Percentiles rank a stretch among this genome's conserved stretches.
phyloP scores from a whole-genome alignment of 2,888 invertebrate species.

The Drosophila limbata region DNA sequence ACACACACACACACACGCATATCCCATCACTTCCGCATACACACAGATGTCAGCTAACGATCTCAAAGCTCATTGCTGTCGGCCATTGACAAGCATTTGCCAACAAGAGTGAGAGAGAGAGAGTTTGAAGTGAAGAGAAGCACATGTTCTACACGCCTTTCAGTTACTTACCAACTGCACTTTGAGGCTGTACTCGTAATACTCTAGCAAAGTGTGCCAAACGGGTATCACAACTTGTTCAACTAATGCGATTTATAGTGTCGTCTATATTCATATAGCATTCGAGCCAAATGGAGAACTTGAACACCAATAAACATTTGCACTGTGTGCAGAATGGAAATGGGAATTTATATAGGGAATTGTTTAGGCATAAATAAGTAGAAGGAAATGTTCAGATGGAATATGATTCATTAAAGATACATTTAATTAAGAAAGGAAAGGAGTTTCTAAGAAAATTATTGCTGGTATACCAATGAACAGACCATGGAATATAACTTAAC shows the following conservation, averaged over 20 bases:
- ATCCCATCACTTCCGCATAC: conserved; percentile 7
- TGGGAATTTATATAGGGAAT: background rate
- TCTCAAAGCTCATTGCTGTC: conserved; percentile 46
- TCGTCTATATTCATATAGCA: conserved; percentile 16
- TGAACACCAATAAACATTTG: conserved; percentile 2
- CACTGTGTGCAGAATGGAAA: background rate
- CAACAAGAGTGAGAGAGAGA: conserved; percentile 6
- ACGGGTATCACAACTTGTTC: conserved; percentile 24
- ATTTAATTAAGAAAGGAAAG: no score
- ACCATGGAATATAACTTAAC: no score
- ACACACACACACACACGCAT: conserved; percentile 30
- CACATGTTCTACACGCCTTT: conserved; percentile 40
- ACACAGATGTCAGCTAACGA: conserved; percentile 59
- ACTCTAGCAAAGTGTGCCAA: conserved; percentile 19
- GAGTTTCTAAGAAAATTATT: no score
- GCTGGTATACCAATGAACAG: no score
- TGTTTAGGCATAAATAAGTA: background rate
- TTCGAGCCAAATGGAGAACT: conserved; percentile 2
- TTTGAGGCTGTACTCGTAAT: background rate
- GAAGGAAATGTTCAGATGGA: background rate
- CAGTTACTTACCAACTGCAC: conserved; percentile 29
- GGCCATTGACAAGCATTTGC: conserved; percentile 48
- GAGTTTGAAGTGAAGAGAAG: background rate
- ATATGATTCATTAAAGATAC: background rate
- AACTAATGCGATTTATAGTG: conserved; percentile 23